Conservation (phyloP, 2,797 vertebrate genomes). For the Macropodus opercularis region DNA sequence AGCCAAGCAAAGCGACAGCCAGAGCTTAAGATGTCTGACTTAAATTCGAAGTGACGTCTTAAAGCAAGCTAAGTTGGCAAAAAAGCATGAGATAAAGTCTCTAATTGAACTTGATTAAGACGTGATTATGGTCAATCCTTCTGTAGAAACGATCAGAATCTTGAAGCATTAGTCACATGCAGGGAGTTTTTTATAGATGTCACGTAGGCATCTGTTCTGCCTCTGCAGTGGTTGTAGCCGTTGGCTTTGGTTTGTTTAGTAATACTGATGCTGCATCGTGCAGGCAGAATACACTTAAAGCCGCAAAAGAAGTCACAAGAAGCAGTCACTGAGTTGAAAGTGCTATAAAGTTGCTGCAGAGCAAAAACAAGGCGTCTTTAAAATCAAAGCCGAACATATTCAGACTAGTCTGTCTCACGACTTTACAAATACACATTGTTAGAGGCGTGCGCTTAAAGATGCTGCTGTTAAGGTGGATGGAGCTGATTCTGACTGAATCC, state of each 20-base stretch:
- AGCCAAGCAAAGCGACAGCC: constrained; percentile 3
- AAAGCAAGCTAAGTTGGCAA: background rate
- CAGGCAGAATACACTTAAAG: too few species aligned
- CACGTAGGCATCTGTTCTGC: too few species aligned
- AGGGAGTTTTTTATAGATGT: too few species aligned
- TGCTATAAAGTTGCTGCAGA: background rate
- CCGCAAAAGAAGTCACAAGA: too few species aligned
- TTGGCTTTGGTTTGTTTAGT: too few species aligned
- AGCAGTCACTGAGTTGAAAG: background rate
- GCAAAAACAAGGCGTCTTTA: too few species aligned
- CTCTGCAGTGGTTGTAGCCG: too few species aligned
- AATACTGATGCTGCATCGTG: too few species aligned
- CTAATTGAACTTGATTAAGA: constrained; percentile 3
- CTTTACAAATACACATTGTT: background rate
- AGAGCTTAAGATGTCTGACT: background rate
- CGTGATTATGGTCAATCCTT: background rate
- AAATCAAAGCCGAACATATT: too few species aligned
- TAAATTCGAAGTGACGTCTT: background rate
- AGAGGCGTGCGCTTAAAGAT: background rate
- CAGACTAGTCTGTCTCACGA: too few species aligned
- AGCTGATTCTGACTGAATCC: constrained; percentile 5
- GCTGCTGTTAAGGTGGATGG: background rate
- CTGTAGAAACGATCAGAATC: background rate
- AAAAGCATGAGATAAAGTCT: constrained; percentile 1
- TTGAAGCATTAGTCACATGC: too few species aligned